Evolutionary conservation across 1,140 invertebrate genomes (phyloP), one percentile per base, ranked within the genome.

Genomic region (Hyphantria cunea): DNA sequence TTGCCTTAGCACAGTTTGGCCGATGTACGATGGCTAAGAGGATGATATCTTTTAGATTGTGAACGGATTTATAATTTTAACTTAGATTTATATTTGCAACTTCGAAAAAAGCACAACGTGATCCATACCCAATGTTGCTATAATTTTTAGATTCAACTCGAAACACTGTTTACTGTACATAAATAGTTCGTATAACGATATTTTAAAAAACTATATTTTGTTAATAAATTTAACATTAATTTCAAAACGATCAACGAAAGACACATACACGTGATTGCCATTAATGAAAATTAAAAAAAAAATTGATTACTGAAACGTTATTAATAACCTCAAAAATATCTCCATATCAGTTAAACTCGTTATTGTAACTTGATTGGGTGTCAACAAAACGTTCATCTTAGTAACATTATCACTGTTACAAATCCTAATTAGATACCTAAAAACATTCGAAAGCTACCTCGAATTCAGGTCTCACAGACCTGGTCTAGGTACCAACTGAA

Each of bases 1-100:
- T 89, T 74, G 80, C 86, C 86, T 89, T 88, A 89, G 82, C 86
- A 89, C 84, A 86, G 77, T 88, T 89, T 68, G 83, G 74, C 77
- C 78, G 82, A 87, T 89, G 82, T 78, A 78, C 78, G 80, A 72
- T 73, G 70, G 59, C 47, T 66, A 74, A 78, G 81, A 69, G 82
- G 86, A 89, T 89, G 80, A 68, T 84, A 84, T 84, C 76, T 80
- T 41, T 51, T 50, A 50, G 47, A 60, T 50, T 47, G 48, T 51
- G 37, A 51, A 60, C 34, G 47, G 48, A 60, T 60, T 60, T 60
- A 60, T 60, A 60, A 47, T 50, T 60, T 41, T 50, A 60, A 50
- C 37, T 60, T 15, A 31, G 42, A 17, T 49, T 48, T 13, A 13
- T 25, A 25, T 3, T 25, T 25, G 5, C 17, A 25, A 25, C 17